Percentiles rank a stretch among this genome's conserved stretches.
These are phyloP conservation scores for Actenoides lindsayi DNA, from an alignment of 2,113 vertebrate genomes.

Conservation along the genomic window DNA sequence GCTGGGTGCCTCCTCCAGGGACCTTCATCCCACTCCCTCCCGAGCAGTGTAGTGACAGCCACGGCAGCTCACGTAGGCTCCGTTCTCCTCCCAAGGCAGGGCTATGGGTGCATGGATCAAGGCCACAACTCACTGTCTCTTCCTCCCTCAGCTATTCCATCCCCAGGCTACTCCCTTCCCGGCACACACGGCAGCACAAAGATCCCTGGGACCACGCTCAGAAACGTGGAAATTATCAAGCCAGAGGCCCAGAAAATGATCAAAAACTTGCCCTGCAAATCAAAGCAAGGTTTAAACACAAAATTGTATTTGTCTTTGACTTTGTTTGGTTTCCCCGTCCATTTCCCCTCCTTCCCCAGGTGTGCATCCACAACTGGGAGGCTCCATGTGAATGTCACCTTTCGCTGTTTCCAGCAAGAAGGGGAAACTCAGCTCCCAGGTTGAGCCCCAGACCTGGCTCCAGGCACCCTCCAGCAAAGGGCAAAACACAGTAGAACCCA, in stretches of 20 bases:
- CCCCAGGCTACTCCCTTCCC: neutral
- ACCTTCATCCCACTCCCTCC: fast-evolving
- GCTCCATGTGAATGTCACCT: fast-evolving
- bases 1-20: too few relatives aligned
- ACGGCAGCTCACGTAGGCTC: fast-evolving
- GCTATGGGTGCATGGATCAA: fast-evolving
- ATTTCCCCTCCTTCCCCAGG: neutral
- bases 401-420: neutral
- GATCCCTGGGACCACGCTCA: fast-evolving
- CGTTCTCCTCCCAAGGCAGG: neutral
- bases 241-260: neutral
- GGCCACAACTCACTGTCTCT: fast-evolving
- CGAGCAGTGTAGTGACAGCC: fast-evolving
- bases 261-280: fast-evolving
- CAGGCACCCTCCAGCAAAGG: neutral
- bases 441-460: fast-evolving
- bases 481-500: neutral
- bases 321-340: neutral
- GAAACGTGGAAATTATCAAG: neutral
- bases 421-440: neutral
- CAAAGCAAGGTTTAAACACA: neutral
- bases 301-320: fast-evolving
- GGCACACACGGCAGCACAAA: fast-evolving
- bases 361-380: neutral
- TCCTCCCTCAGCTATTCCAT: neutral